Percentiles rank a stretch among this genome's conserved stretches.
These are phyloP conservation scores for Rhabdomys pumilio DNA, from an alignment of 2,797 vertebrate species.

Conservation along the genomic window DNA sequence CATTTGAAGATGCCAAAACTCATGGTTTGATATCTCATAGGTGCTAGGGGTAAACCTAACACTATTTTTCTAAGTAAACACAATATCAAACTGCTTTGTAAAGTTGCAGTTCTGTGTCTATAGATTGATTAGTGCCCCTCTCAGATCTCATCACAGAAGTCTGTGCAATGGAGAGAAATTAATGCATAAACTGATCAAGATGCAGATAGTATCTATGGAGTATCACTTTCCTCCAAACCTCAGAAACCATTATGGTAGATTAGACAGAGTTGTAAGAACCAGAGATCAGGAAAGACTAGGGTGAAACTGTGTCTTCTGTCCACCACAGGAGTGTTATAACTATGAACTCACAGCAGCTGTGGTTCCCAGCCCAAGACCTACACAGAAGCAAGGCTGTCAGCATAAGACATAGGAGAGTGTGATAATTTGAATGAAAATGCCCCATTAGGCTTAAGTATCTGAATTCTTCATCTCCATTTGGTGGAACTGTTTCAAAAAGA, in stretches of 20 bases:
- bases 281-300: neutral
- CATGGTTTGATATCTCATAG: too few species aligned
- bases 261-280: too few species aligned
- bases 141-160: neutral
- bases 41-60: neutral
- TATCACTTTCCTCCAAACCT: neutral
- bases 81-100: neutral
- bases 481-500: neutral
- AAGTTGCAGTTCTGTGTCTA: neutral
- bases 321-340: neutral
- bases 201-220: neutral
- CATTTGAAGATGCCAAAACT: neutral
- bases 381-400: neutral
- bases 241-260: neutral
- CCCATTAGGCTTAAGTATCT: neutral
- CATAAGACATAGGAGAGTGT: neutral
- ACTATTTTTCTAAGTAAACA: neutral
- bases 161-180: neutral
- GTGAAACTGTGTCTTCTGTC: neutral
- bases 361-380: neutral
- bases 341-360: neutral
- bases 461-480: neutral
- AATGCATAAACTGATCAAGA: neutral
- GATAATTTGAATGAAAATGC: neutral
- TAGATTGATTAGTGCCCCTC: neutral